Base-by-base conservation (phyloP, 2,113 vertebrate species). In the Hypanus sabinus region DNA sequence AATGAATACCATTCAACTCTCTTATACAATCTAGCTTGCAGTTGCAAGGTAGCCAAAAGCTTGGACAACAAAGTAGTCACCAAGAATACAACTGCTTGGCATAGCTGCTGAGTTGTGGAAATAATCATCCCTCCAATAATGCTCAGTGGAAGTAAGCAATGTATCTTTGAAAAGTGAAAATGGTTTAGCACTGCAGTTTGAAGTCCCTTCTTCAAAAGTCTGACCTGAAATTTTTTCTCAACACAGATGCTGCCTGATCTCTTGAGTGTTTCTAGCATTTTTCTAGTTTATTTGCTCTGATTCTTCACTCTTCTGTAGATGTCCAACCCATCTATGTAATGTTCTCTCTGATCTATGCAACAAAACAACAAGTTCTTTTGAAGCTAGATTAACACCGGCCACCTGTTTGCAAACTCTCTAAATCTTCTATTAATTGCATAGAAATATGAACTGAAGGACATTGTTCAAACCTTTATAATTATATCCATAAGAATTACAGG, bases 401-500 rank as follows among this genome's bases (percentile, higher is more conserved):
- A 57, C 22, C 46, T 85, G 55, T 70, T 33, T 90, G 60, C n/a
- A 91, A 36, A 90, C 79, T 20, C 20, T 36, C 14, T 70, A 70
- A 91, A 91, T 33, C n/a, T 70, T 33, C 62, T 65, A 18, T 70
- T 91, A 68, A 91, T 36, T 91, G 62, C 62, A 68, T 6, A 70
- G 60, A 91, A 85, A 85, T 85, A 27, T 85, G 24, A 85, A 70
- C 62, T 91, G 88, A 36, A 20, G n/a, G 60, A 65, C 16, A 91
- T 91, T 70, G 30, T 91, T 14, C 33, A 68, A 91, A 22, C 65
- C 30, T 30, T 68, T 36, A 16, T 33, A 91, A 70, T 36, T 91
- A 30, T 85, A 91, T 16, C 12, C n/a, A 20, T 6, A n/a, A 11
- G 30, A 33, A 68, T 65, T 65, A 90, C 68, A 90, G 87, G 30